Evolutionary conservation across 2,113 vertebrate genomes (phyloP), one percentile per base, ranked within the genome.

Genomic region (Numenius arquata): DNA sequence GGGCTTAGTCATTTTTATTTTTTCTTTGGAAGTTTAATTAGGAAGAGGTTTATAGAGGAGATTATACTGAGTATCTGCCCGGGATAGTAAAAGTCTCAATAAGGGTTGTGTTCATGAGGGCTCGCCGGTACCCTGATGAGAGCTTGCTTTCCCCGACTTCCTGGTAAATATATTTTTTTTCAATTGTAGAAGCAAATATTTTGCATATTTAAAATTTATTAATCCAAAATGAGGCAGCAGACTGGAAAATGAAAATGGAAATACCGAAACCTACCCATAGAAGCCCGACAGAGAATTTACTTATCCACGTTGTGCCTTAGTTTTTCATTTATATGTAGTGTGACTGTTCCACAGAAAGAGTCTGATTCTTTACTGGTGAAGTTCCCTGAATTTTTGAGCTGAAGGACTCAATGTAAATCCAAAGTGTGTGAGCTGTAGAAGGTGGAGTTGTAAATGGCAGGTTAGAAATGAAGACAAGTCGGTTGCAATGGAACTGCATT

Each of bases 11-110:
- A 75, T 80, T 90, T 20, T n/a, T 77, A 19, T 62, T 41, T 80
- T 89, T 95, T 63, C 32, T 88, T 93, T 93, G 56, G 30, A 85
- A 76, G 41, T 90, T 89, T 95, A 96, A 91, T 97, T 93, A 90
- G 71, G 65, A 80, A 94, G 30, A 65, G 62, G 17, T 89, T 92
- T 94, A 47, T 61, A 43, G 62, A 77, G 63, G 47, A 84, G 55
- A 63, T 95, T 65, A 27, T 40, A 27, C 15, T 53, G 27, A n/a
- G 45, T 59, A 55, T 83, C 40, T 90, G 29, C 43, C n/a, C 61
- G 36, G 34, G n/a, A 80, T 19, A 80, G 40, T 34, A 61, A 29
- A 75, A 41, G 36, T 61, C 26, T 58, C 27, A 77, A 36, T 45
- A 27, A 47, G 23, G 19, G 50, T 53, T 66, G 17, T 73, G 13